Percentiles rank a stretch among this genome's conserved stretches.
phyloP scores from a whole-genome alignment of 2,113 vertebrate species.

The Herpetotheres cachinnans region DNA sequence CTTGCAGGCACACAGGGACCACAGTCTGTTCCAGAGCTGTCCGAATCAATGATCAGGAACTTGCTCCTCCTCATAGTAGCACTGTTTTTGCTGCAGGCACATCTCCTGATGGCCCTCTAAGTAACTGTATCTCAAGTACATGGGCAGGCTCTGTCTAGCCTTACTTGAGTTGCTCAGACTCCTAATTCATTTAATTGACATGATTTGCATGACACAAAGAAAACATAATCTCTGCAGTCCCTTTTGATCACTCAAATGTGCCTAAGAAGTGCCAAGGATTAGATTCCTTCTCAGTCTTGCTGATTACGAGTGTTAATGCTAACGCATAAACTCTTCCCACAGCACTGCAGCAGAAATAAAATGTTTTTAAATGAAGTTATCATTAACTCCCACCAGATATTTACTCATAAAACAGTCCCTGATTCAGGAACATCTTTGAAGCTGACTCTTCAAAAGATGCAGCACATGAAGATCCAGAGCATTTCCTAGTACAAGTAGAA shows the following conservation, averaged over 20 bases:
- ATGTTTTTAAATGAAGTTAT: neutral
- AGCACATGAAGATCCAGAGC: conserved; percentile 15
- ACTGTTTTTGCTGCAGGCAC: neutral
- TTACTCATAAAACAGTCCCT: neutral
- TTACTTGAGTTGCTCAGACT: neutral
- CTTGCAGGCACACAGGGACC: neutral
- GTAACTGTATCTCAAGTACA: neutral
- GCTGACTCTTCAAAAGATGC: conserved; percentile 17
- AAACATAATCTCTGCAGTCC: neutral
- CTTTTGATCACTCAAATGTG: conserved; percentile 29
- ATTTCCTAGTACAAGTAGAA: neutral
- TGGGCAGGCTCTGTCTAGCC: neutral
- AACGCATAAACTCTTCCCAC: neutral
- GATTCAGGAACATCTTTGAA: conserved; percentile 25
- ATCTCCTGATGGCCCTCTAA: neutral
- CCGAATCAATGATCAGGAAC: neutral
- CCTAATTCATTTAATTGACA: neutral
- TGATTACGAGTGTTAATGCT: neutral
- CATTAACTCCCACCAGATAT: neutral
- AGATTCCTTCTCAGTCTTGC: neutral
- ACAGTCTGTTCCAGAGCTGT: neutral
- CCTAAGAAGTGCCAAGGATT: conserved; percentile 15
- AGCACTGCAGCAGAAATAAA: neutral
- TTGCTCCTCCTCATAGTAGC: neutral
- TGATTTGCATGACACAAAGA: conserved; percentile 1